phyloP scores from a whole-genome alignment of 64 coral and sea anemone species.

The Actinia tenebrosa region DNA sequence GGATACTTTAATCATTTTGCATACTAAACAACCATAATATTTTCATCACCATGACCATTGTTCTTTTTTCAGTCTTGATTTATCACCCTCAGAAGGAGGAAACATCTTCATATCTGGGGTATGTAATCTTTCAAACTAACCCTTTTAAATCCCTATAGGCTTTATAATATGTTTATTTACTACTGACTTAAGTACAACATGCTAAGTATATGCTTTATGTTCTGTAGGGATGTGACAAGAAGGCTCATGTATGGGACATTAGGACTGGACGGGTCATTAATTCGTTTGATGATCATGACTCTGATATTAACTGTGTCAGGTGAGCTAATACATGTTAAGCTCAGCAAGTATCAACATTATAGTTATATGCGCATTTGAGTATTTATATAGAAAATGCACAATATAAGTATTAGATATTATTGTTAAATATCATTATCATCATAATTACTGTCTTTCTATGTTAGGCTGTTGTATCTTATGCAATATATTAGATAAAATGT shows the following conservation, averaged over 20 bases:
- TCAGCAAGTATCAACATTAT: too few relatives aligned
- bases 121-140: conserved; percentile 1
- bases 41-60: background rate
- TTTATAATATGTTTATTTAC: background rate
- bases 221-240: conserved; percentile 75
- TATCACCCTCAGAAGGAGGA: conserved; percentile 74
- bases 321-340: background rate
- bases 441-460: background rate
- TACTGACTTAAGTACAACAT: background rate
- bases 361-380: too few relatives aligned
- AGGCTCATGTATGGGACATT: conserved; percentile 82
- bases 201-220: background rate
- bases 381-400: too few relatives aligned
- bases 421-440: too few relatives aligned
- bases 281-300: conserved; percentile 60
- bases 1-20: too few relatives aligned
- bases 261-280: conserved; percentile 70
- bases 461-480: background rate
- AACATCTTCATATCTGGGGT: conserved; percentile 84
- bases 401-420: too few relatives aligned
- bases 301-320: conserved; percentile 87
- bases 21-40: too few relatives aligned
- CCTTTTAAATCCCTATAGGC: too few relatives aligned
- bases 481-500: background rate
- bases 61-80: conserved; percentile 50